Conservation (phyloP, 2,113 vertebrate species). For the Zosterops hypoxanthus region DNA sequence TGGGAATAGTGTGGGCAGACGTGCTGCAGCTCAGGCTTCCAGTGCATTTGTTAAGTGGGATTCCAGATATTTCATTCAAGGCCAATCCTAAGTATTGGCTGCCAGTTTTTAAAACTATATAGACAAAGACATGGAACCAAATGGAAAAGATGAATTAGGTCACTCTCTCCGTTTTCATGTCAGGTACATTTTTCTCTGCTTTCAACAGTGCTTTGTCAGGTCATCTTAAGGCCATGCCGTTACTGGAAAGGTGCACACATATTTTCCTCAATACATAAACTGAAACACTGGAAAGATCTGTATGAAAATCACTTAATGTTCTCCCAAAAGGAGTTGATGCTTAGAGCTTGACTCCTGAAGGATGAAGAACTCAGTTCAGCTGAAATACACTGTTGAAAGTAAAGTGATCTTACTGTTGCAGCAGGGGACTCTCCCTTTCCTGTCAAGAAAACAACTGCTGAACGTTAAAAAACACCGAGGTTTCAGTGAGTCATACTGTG, state of each 20-base stretch:
- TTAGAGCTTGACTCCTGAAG: not conserved
- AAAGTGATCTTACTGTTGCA: not conserved
- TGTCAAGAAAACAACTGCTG: slow-evolving; percentile 32
- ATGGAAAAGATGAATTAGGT: not conserved
- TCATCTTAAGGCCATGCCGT: not conserved
- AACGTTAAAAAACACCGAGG: slow-evolving; percentile 45
- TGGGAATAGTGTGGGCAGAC: not conserved
- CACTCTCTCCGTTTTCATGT: not conserved
- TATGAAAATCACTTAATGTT: not conserved
- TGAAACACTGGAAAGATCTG: not conserved
- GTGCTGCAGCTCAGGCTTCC: not conserved
- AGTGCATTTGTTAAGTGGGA: not conserved
- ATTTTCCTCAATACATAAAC: not conserved
- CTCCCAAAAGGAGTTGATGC: not conserved
- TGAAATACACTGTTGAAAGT: not conserved
- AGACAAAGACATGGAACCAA: not conserved
- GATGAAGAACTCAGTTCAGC: not conserved
- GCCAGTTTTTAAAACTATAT: slow-evolving; percentile 9
- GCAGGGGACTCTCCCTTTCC: slow-evolving; percentile 40
- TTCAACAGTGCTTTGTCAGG: not conserved
- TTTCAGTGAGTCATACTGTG: slow-evolving; percentile 32
- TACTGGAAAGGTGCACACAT: not conserved
- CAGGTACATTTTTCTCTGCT: not conserved
- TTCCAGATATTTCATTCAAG: slow-evolving; percentile 25
- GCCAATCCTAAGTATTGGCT: not conserved